Evolutionary conservation across 2,888 invertebrate genomes (phyloP), one percentile per base, ranked within the genome.

Genomic region (Hemicrepidius hirtus): DNA sequence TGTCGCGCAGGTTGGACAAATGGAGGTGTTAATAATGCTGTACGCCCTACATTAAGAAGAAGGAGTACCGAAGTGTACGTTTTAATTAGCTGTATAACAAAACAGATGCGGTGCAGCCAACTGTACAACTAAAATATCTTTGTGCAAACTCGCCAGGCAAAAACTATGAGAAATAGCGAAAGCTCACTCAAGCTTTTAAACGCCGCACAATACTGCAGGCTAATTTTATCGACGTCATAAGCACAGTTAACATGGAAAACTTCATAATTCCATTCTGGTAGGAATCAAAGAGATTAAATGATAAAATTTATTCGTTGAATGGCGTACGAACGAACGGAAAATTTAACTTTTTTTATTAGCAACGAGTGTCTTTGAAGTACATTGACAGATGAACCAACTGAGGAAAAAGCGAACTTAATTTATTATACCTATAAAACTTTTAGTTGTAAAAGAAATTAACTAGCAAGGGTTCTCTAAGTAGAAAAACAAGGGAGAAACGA

Each of bases 81-180:
- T 35, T 64, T 64, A 64, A 64, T 64, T 64, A 64, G 64, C 13
- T 35, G 49, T 37, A 64, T n/a, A 64, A 49, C 64, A 50, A 64
- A 64, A 16, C 46, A 64, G 24, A 50, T 64, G 32, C 35, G 18
- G 20, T 50, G 37, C 50, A 37, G 35, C 28, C 62, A 44, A 62
- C 62, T 16, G n/a, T 44, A 62, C 18, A 62, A 62, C 13, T 32
- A 62, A 44, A 62, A 59, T 37, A 37, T 37, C 12, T 40, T 18
- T 16, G 10, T 59, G 21, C 37, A 18, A 18, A 44, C 13, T 18
- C 18, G 18, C n/a, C 18, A 37, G 20, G 35, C 40, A 37, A 59
- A 59, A 59, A 59, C 21, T 37, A 18, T 59, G 32, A 18, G 20
- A 20, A 59, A 59, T 37, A 44, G 6, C 44, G 3, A 44, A 44